Percentiles rank a stretch among this genome's conserved stretches.
phyloP scores from a whole-genome alignment of 1,140 invertebrate genomes.

The Macrobrachium rosenbergii region DNA sequence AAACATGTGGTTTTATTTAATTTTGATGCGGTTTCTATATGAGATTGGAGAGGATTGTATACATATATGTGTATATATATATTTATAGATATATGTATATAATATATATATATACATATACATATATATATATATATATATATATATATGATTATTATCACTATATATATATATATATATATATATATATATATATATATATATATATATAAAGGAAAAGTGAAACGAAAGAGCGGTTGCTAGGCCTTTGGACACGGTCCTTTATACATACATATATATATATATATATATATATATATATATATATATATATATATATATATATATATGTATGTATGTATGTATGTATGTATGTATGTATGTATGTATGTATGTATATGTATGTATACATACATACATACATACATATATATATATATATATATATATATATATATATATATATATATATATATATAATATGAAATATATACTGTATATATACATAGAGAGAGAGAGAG shows the following conservation, averaged over 20 bases:
- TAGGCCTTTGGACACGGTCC: neutral
- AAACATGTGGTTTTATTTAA: neutral
- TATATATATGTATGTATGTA: slow-evolving; percentile 10
- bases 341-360: neutral
- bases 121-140: slow-evolving; percentile 13
- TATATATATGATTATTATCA: too few relatives aligned
- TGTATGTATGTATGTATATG: slow-evolving; percentile 6
- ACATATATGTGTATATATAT: neutral
- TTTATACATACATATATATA: neutral
- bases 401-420: slow-evolving; percentile 42
- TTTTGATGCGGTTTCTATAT: neutral
- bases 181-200: too few relatives aligned
- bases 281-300: slow-evolving; percentile 25
- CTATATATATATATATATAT: too few relatives aligned
- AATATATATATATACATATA: slow-evolving; percentile 28
- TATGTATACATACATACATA: slow-evolving; percentile 40
- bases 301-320: slow-evolving; percentile 18
- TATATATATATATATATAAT: slow-evolving; percentile 7
- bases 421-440: slow-evolving; percentile 42
- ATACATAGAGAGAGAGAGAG: too few relatives aligned
- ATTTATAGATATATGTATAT: neutral
- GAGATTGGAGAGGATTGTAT: neutral
- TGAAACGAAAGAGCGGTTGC: neutral
- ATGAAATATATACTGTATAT: too few relatives aligned
- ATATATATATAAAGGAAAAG: too few relatives aligned